Conservation (phyloP, 2,888 invertebrate genomes). For the Heteromurus nitidus region DNA sequence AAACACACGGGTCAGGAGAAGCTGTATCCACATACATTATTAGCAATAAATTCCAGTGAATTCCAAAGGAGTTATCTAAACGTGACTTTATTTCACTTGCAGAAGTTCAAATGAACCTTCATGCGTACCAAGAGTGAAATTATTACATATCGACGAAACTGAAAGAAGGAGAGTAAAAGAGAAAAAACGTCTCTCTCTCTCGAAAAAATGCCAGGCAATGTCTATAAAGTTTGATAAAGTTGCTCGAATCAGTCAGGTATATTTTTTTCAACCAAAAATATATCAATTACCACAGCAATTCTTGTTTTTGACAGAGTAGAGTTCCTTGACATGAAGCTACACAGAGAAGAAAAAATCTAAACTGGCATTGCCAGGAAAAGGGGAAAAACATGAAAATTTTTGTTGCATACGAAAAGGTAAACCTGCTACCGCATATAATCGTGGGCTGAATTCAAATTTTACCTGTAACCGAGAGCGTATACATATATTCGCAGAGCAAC, state of each 20-base stretch:
- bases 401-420: slow-evolving; percentile 17
- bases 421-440: slow-evolving; percentile 26
- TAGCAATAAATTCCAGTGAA: too few species aligned
- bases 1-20: too few species aligned
- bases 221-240: too few species aligned
- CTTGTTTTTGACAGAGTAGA: slow-evolving; percentile 43
- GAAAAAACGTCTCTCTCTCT: background rate
- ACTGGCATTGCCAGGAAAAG: too few species aligned
- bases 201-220: too few species aligned
- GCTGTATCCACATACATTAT: too few species aligned
- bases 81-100: slow-evolving; percentile 1
- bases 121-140: background rate
- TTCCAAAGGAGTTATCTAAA: too few species aligned
- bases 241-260: too few species aligned
- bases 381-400: background rate
- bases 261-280: background rate
- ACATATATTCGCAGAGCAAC: too few species aligned
- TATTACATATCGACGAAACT: background rate
- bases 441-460: slow-evolving; percentile 44
- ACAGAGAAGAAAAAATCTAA: slow-evolving; percentile 35
- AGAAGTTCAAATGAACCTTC: background rate
- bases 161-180: too few species aligned
- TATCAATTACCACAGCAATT: slow-evolving; percentile 27
- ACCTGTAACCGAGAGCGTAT: background rate
- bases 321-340: slow-evolving; percentile 50